These are phyloP conservation scores for Bombus impatiens DNA, from an alignment of 1,140 invertebrate species.

Conservation along the genomic window DNA sequence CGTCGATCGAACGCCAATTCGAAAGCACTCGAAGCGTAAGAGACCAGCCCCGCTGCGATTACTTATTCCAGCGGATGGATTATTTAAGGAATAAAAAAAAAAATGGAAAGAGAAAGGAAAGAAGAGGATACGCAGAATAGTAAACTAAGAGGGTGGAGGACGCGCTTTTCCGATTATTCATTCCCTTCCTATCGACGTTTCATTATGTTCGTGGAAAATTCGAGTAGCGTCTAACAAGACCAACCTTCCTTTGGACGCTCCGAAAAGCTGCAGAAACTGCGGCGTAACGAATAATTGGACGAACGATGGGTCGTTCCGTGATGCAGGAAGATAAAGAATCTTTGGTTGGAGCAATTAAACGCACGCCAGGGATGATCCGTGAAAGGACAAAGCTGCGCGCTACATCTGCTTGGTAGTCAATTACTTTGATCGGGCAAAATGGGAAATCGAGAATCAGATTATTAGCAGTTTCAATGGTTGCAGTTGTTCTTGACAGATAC, in stretches of 20 bases:
- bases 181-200: slow-evolving; percentile 2
- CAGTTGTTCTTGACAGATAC: not conserved
- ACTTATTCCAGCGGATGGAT: not conserved
- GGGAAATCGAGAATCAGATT: slow-evolving; percentile 28
- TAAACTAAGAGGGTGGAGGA: not conserved
- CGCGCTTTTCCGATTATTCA: not conserved
- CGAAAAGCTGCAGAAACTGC: not conserved
- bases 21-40: not conserved
- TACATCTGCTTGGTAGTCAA: not conserved
- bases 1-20: not conserved
- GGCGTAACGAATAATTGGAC: slow-evolving; percentile 15
- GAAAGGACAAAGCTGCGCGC: slow-evolving; percentile 3
- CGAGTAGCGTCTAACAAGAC: slow-evolving; percentile 3
- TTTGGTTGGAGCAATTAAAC: slow-evolving; percentile 20
- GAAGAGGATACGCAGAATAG: not conserved
- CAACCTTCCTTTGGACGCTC: not conserved
- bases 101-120: not conserved
- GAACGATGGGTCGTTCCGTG: not conserved
- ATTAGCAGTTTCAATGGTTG: not conserved
- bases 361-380: not conserved
- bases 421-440: slow-evolving; percentile 11
- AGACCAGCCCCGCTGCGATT: not conserved
- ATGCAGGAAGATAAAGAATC: slow-evolving; percentile 39
- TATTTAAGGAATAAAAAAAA: not conserved
- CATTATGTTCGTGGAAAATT: not conserved